Evolutionary conservation across 2,888 invertebrate genomes (phyloP).

Genomic region (Noctua comes): DNA sequence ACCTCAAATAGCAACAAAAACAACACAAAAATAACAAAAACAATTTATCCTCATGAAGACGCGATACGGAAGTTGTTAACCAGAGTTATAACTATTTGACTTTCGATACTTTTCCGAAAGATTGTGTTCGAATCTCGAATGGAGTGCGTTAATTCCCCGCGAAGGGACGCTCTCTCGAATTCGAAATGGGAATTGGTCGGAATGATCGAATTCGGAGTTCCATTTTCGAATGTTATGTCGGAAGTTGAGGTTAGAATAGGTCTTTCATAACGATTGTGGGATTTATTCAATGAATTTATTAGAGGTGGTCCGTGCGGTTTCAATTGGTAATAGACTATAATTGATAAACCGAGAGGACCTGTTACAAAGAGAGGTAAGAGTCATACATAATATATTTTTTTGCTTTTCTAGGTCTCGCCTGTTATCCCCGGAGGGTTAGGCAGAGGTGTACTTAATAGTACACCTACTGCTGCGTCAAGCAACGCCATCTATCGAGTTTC

Average conservation of each 20-base stretch:
- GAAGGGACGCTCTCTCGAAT: constrained; percentile 29
- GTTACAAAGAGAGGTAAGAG: too few relatives aligned
- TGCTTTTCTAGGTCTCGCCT: too few relatives aligned
- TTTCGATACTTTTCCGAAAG: constrained; percentile 14
- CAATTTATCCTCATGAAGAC: constrained; percentile 32
- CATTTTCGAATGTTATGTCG: constrained; percentile 18
- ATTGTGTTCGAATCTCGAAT: constrained; percentile 35
- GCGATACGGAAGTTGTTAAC: constrained; percentile 37
- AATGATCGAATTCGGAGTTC: constrained; percentile 24
- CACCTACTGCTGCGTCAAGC: too few relatives aligned
- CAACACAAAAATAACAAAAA: constrained; percentile 44
- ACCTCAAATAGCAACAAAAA: constrained; percentile 26
- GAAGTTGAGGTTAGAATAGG: constrained; percentile 16
- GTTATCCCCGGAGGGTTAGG: too few relatives aligned
- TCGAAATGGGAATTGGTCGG: constrained; percentile 48
- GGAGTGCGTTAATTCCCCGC: constrained; percentile 32
- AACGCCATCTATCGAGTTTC: too few relatives aligned
- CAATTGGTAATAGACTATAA: not conserved
- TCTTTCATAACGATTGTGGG: not conserved
- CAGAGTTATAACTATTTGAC: constrained; percentile 39
- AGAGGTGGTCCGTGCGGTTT: not conserved
- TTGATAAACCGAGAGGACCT: too few relatives aligned
- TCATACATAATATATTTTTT: too few relatives aligned
- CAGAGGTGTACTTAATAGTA: too few relatives aligned
- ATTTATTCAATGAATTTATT: constrained; percentile 3